Evolutionary conservation across 1,140 invertebrate species (phyloP), one percentile per base, ranked within the genome.

Genomic region (Potamilus streckersoni): DNA sequence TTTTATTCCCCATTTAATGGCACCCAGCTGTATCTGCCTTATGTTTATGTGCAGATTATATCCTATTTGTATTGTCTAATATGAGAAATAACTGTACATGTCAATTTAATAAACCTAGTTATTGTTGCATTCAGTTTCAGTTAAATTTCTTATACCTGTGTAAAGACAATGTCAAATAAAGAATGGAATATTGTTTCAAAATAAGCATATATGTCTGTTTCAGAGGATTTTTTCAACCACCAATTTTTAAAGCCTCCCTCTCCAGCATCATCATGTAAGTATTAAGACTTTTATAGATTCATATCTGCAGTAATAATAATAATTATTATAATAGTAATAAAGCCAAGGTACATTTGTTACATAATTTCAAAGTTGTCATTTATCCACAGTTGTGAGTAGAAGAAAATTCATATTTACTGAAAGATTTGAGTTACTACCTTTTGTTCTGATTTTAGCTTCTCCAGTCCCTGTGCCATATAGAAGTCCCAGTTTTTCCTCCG

Each of bases 151-250:
- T 38, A 38, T 38, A 38, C 38, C 4, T 38, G 38, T 38, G 38
- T 38, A 38, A 38, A 38, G 38, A 38, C 38, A 38, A 38, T 38
- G 38, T 4, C 38, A 38, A 38, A 38, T 38, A 38, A 38, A 38
- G 38, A 4, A 38, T 38, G 8, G 38, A 38, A 38, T 38, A 38
- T 38, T 38, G 4, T 4, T 38, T 38, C 38, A 38, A 38, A 38
- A 38, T 38, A 38, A 38, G 38, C 38, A 68, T 62, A 66, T 61
- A 79, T 81, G 31, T 65, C 70, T 69, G 73, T 88, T 87, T 49
- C 84, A 91, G 96, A 98, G 82, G 93, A 93, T 73, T 98, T 98
- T 91, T 98, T 98, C 91, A 94, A 93, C 87, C 97, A 99, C 91
- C 92, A 94, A 61, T 98, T 98, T 90, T 91, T 98, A 56, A 80